phyloP scores from a whole-genome alignment of 1,140 invertebrate species.

The Agrypnia vestita region DNA sequence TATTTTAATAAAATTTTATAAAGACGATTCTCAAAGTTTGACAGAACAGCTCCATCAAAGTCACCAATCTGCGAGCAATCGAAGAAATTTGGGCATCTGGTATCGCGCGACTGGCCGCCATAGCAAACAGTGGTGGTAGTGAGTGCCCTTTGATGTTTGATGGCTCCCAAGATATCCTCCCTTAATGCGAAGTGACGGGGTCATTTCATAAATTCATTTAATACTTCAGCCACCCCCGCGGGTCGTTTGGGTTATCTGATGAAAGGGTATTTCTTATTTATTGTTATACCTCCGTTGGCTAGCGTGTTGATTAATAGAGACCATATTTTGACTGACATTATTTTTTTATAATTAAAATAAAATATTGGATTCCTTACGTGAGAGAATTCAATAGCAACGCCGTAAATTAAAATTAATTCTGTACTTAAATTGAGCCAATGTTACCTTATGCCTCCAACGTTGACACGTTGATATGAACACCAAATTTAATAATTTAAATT shows the following conservation, averaged over 20 bases:
- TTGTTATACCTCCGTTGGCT: background rate
- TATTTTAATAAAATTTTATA: no score
- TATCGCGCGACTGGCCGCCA: background rate
- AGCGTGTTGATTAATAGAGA: conserved; percentile 40
- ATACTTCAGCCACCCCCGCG: conserved; percentile 7
- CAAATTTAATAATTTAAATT: no score
- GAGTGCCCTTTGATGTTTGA: background rate
- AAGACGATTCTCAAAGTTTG: no score
- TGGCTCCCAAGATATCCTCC: background rate
- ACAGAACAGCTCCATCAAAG: no score
- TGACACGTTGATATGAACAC: no score
- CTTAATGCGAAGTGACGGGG: conserved; percentile 35
- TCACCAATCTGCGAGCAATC: no score
- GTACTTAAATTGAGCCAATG: no score
- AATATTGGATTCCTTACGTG: conserved; percentile 16
- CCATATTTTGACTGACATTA: background rate
- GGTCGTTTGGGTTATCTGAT: conserved; percentile 19
- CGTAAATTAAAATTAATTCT: background rate
- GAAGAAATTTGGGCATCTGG: no score
- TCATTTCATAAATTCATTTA: conserved; percentile 45
- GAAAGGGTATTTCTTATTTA: conserved; percentile 32
- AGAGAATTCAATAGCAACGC: conserved; percentile 27
- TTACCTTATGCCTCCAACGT: no score
- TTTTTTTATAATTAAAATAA: conserved; percentile 15
- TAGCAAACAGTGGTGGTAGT: background rate